Evolutionary conservation across 2,797 vertebrate genomes (phyloP), one percentile per base, ranked within the genome.

Genomic region (Gobio occitaniae): DNA sequence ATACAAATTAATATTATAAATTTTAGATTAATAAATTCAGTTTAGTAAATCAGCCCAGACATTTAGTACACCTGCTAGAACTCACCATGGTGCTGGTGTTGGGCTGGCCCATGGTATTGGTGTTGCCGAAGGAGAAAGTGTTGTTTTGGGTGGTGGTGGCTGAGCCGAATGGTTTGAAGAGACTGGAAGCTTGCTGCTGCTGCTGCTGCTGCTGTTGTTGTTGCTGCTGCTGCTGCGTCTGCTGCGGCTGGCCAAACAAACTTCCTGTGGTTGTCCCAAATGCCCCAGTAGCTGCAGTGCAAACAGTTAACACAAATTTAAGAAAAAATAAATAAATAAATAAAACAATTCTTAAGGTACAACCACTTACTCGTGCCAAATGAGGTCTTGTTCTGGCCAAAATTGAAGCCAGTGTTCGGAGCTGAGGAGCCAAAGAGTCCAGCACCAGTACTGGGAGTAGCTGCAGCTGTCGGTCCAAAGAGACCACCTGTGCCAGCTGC

Each of bases 121-220:
- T 96, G 91, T 94, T 97, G 2, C 95, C 97, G 2, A 99, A 99
- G 0, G 96, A 96, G 88, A 99, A 99, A 66, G 96, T 95, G 0
- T 96, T 94, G 92, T 95, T 98, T 78, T 92, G 98, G 0, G 98
- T 96, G 0, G 96, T 96, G 9, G 97, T 97, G 54, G 96, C 80
- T 41, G 96, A 94, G 0, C 96, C 97, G 0, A 99, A 99, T 0
- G 98, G 97, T 84, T 99, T 99, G 82, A 99, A 99, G 10, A 99
- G 95, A 82, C 96, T 98, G 0, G 90, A 91, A 6, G 41, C 93
- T 90, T 87, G 90, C 83, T 78, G 82, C 1, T 70, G 78, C 0
- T 79, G 78, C 2, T 80, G 78, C 4, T 80, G 78, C 0, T 79
- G 77, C 0, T 79, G 19, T 0, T 87, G 80, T 3, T 87, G 76